A percentile compares a stretch with the other conserved stretches of the same genome.
phyloP scores from a whole-genome alignment of 2,113 vertebrate species.

The Ceyx margarethae region DNA sequence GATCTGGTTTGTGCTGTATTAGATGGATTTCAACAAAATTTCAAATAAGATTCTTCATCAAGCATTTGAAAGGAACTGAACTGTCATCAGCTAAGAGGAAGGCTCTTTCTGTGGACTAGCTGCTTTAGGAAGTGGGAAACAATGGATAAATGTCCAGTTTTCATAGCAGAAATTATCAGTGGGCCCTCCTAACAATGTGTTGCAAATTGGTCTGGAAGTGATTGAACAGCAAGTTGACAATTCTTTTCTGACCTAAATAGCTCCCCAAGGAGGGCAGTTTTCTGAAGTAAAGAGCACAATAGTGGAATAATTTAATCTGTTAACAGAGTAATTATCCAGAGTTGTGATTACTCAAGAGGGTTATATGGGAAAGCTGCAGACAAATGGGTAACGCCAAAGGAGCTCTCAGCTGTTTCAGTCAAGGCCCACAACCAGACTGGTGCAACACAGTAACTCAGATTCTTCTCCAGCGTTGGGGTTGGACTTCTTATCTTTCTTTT shows the following conservation, averaged over 20 bases:
- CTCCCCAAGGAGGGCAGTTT: background rate
- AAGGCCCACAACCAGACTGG: background rate
- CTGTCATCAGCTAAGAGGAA: background rate
- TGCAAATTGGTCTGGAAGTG: background rate
- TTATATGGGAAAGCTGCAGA: background rate
- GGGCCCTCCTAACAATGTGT: background rate
- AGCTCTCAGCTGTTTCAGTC: background rate
- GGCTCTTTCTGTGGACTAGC: background rate
- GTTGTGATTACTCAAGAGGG: background rate
- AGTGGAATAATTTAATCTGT: background rate
- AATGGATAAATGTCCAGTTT: background rate
- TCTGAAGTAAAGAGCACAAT: background rate
- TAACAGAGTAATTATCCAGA: background rate
- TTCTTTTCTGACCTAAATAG: background rate
- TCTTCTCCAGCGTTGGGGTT: background rate
- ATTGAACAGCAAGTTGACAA: background rate
- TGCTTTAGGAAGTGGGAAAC: background rate
- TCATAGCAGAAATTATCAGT: background rate
- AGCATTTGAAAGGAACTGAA: background rate
- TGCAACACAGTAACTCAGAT: background rate
- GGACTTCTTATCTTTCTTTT: too few species aligned
- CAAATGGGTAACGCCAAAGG: background rate
- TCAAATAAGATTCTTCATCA: background rate
- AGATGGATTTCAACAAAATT: conserved; percentile 32
- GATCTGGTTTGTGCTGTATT: background rate